phyloP scores from a whole-genome alignment of 2,888 invertebrate species.

The Gastracanthus pulcherrimus region DNA sequence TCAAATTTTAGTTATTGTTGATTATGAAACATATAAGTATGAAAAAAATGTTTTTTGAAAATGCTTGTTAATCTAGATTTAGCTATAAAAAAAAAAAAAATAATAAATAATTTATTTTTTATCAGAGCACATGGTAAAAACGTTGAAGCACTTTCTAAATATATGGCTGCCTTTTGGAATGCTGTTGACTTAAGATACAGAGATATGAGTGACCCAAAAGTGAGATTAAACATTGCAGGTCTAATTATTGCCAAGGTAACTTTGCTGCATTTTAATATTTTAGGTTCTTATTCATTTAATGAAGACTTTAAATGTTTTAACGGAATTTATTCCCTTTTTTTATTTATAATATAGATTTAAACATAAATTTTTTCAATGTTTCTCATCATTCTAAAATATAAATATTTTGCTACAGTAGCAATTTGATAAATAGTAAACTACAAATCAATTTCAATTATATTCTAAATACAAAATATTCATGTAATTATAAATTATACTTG shows the following conservation, averaged over 20 bases:
- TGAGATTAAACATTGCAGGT: constrained; percentile 66
- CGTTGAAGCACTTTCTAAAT: constrained; percentile 59
- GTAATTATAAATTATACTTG: too few relatives aligned
- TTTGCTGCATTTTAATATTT: neutral
- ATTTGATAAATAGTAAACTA: neutral
- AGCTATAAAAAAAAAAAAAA: neutral
- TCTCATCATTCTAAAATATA: neutral
- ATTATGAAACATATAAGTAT: constrained; percentile 59
- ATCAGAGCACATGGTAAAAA: constrained; percentile 60
- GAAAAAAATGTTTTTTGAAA: neutral
- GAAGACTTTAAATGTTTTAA: neutral
- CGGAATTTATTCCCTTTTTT: too few relatives aligned
- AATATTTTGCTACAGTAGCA: neutral
- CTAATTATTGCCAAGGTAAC: constrained; percentile 65
- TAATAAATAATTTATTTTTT: neutral
- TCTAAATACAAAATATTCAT: neutral
- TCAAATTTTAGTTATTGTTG: constrained; percentile 54
- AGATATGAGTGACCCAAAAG: constrained; percentile 61
- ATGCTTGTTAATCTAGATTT: neutral
- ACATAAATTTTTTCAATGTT: neutral
- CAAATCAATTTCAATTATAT: neutral
- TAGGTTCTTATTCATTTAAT: neutral
- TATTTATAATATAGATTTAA: neutral
- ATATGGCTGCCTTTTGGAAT: constrained; percentile 68
- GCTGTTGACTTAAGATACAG: constrained; percentile 68